Evolutionary conservation across 2,888 invertebrate species (phyloP).

Genomic region (Odontothrips loti): DNA sequence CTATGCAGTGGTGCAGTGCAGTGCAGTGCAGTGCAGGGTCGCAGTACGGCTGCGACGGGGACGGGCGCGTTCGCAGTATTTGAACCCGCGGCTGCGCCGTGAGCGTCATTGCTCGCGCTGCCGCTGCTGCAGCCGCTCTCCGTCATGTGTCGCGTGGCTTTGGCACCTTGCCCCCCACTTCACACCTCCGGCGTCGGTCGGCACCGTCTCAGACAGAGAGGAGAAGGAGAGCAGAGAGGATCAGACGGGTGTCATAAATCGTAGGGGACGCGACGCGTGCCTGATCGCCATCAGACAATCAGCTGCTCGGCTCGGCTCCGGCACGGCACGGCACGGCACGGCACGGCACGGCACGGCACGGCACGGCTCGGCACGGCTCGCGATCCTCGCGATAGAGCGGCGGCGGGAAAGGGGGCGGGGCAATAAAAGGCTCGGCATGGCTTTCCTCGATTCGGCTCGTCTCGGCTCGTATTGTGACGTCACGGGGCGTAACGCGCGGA

Average conservation of each 20-base stretch:
- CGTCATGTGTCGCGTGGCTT: neutral
- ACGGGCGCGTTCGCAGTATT: neutral
- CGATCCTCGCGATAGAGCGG: too few relatives aligned
- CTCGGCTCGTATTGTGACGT: neutral
- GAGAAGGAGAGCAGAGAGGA: neutral
- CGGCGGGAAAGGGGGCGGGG: too few relatives aligned
- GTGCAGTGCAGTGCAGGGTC: too few relatives aligned
- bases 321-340: neutral
- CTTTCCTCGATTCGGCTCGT: too few relatives aligned
- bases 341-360: neutral
- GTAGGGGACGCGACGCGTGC: neutral
- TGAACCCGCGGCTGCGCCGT: too few relatives aligned
- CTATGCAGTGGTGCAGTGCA: too few relatives aligned
- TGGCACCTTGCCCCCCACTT: neutral
- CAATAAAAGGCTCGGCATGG: too few relatives aligned
- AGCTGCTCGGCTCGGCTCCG: neutral
- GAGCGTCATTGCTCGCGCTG: too few relatives aligned
- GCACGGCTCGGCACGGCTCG: neutral
- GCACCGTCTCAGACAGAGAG: too few relatives aligned
- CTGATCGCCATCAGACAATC: conserved; percentile 26
- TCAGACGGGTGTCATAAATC: neutral
- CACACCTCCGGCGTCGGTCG: neutral
- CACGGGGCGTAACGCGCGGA: neutral
- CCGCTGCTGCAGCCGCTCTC: too few relatives aligned
- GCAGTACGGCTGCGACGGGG: neutral